phyloP scores from a whole-genome alignment of 2,888 invertebrate genomes.

The Chrysotoxum bicinctum region DNA sequence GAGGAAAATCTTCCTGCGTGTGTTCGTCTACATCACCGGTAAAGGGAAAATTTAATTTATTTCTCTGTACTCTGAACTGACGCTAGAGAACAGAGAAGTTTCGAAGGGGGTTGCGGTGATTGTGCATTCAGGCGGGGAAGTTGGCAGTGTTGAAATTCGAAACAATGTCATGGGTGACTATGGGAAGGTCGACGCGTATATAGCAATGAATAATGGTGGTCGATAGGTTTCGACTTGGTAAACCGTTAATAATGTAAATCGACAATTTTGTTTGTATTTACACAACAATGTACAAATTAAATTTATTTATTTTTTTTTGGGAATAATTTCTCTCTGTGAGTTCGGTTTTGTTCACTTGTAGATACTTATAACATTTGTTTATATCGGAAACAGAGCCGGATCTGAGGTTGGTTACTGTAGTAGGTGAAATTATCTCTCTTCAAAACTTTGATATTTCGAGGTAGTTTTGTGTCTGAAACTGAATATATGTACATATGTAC shows the following conservation, averaged over 20 bases:
- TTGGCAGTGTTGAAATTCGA: slow-evolving; percentile 49
- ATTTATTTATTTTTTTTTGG: slow-evolving; percentile 50
- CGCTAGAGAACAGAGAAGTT: neutral
- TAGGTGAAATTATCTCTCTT: no score
- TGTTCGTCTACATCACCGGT: slow-evolving; percentile 23
- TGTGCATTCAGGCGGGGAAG: slow-evolving; percentile 11
- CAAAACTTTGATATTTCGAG: no score
- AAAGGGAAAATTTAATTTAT: slow-evolving; percentile 69
- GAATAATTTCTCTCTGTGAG: slow-evolving; percentile 32
- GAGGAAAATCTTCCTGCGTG: slow-evolving; percentile 52
- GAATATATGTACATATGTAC: no score
- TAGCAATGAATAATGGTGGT: slow-evolving; percentile 49
- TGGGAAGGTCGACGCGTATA: slow-evolving; percentile 12
- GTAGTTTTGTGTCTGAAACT: no score
- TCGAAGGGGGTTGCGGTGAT: slow-evolving; percentile 3
- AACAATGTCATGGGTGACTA: slow-evolving; percentile 47
- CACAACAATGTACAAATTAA: slow-evolving; percentile 71
- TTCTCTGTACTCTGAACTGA: neutral
- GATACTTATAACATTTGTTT: slow-evolving; percentile 48
- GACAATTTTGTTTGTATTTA: slow-evolving; percentile 71
- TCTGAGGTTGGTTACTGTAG: neutral
- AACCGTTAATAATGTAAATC: slow-evolving; percentile 72
- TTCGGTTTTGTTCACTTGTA: slow-evolving; percentile 18
- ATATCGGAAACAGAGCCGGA: slow-evolving; percentile 38
- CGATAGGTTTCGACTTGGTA: slow-evolving; percentile 70